These are phyloP conservation scores for Perodicticus potto DNA, from an alignment of 2,797 vertebrate species.

Conservation along the genomic window DNA sequence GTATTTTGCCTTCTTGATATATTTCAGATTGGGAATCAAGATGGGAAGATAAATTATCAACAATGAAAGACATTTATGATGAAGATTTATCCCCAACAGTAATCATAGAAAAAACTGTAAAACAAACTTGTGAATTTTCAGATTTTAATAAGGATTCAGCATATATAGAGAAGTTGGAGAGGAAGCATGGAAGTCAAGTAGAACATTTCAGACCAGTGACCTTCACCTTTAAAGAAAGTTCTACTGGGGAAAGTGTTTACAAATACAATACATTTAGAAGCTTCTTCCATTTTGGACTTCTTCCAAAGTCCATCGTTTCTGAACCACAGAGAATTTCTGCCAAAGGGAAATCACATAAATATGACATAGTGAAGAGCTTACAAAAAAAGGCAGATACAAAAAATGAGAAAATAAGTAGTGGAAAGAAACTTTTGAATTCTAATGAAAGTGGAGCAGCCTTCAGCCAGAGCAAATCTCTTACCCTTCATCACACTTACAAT, in stretches of 20 bases:
- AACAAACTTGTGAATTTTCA: slow-evolving; percentile 34
- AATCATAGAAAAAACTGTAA: slow-evolving; percentile 60
- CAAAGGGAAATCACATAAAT: slow-evolving; percentile 67
- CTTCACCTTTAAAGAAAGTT: slow-evolving; percentile 37
- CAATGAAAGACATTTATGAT: slow-evolving; percentile 54
- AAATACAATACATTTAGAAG: not conserved
- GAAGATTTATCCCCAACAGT: slow-evolving; percentile 53
- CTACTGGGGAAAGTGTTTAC: not conserved
- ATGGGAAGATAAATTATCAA: slow-evolving; percentile 59
- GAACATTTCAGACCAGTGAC: slow-evolving; percentile 57
- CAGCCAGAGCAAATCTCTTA: slow-evolving; percentile 55
- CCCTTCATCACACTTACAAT: slow-evolving; percentile 37
- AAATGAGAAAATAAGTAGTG: slow-evolving; percentile 39
- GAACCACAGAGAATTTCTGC: slow-evolving; percentile 79
- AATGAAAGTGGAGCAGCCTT: slow-evolving; percentile 50
- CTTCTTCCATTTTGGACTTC: slow-evolving; percentile 57
- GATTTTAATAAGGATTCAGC: slow-evolving; percentile 15
- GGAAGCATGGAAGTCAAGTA: slow-evolving; percentile 11
- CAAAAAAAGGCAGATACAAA: slow-evolving; percentile 62
- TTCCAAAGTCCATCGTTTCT: slow-evolving; percentile 49
- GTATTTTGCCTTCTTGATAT: slow-evolving; percentile 63
- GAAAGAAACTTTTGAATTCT: slow-evolving; percentile 60
- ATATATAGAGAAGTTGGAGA: slow-evolving; percentile 29
- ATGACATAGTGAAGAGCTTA: slow-evolving; percentile 59
- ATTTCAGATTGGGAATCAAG: slow-evolving; percentile 76